Conservation (phyloP, 2,888 invertebrate species). For the Alentia gelatinosa region DNA sequence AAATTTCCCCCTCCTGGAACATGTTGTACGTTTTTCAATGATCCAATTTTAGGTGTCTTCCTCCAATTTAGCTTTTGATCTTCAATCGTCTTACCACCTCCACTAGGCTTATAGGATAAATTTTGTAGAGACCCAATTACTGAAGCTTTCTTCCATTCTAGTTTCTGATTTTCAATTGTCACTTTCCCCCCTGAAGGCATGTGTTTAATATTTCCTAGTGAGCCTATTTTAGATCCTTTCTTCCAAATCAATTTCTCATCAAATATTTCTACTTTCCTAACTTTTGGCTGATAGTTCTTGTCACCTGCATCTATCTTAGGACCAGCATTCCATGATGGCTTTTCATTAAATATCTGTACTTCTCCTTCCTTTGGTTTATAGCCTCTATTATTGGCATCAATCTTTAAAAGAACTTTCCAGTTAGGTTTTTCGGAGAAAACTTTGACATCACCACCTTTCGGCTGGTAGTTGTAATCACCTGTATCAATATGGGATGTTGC, state of each 20-base stretch:
- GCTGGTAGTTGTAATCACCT: background rate
- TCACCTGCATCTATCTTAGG: background rate
- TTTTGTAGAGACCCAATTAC: constrained; percentile 70
- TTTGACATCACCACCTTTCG: background rate
- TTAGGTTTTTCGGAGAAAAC: background rate
- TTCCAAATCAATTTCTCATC: constrained; percentile 58
- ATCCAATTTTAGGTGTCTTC: background rate
- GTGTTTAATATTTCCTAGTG: constrained; percentile 67
- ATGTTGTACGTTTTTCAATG: constrained; percentile 56
- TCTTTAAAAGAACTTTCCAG: background rate
- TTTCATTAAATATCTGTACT: background rate
- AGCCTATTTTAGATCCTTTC: constrained; percentile 69
- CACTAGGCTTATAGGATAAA: constrained; percentile 88
- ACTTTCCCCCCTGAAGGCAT: constrained; percentile 68
- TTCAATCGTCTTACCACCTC: constrained; percentile 90
- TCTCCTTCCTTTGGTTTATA: background rate
- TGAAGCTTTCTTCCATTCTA: constrained; percentile 68
- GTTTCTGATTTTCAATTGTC: background rate
- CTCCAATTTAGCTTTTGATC: background rate
- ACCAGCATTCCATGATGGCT: background rate
- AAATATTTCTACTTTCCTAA: background rate
- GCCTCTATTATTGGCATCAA: background rate
- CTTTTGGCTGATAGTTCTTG: background rate
- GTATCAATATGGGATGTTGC: background rate
- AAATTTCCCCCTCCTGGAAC: constrained; percentile 68